phyloP scores from a whole-genome alignment of 2,888 invertebrate genomes.

The Meandrusa payeni region DNA sequence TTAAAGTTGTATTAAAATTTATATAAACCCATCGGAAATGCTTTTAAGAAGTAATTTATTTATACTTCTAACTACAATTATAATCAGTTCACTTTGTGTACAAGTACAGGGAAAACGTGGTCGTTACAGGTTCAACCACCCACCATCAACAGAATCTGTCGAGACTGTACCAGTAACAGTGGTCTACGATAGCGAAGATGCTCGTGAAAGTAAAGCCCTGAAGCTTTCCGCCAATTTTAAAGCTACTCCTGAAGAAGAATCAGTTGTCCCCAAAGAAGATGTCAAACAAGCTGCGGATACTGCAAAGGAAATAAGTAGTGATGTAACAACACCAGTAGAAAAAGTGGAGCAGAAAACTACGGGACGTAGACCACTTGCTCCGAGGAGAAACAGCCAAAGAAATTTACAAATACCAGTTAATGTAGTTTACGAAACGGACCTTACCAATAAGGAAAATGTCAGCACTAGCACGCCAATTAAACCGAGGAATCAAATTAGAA shows the following conservation, averaged over 20 bases:
- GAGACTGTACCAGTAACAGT: constrained; percentile 35
- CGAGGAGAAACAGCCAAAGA: too few species aligned
- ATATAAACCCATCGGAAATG: constrained; percentile 28
- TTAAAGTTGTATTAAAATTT: constrained; percentile 38
- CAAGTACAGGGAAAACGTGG: constrained; percentile 26
- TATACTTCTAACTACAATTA: constrained; percentile 12
- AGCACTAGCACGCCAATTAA: constrained; percentile 10
- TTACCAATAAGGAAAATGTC: constrained; percentile 21
- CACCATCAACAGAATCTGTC: constrained; percentile 39
- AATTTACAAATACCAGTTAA: constrained; percentile 37
- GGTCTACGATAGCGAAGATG: constrained; percentile 24
- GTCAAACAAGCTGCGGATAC: background rate
- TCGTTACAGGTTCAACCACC: constrained; percentile 40
- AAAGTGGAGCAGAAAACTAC: constrained; percentile 2
- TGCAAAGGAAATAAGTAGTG: constrained; percentile 1
- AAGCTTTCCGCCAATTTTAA: constrained; percentile 1
- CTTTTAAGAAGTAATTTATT: constrained; percentile 18
- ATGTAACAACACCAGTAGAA: background rate
- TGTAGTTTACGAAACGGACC: constrained; percentile 34
- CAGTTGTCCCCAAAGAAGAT: background rate
- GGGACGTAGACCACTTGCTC: too few species aligned
- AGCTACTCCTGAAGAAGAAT: background rate
- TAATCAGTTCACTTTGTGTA: constrained; percentile 23
- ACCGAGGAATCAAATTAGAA: constrained; percentile 14
- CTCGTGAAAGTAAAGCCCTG: constrained; percentile 27